A percentile compares a stretch with the other conserved stretches of the same genome.
phyloP scores from a whole-genome alignment of 2,113 vertebrate species.

The Pseudorhombus dupliciocellatus region DNA sequence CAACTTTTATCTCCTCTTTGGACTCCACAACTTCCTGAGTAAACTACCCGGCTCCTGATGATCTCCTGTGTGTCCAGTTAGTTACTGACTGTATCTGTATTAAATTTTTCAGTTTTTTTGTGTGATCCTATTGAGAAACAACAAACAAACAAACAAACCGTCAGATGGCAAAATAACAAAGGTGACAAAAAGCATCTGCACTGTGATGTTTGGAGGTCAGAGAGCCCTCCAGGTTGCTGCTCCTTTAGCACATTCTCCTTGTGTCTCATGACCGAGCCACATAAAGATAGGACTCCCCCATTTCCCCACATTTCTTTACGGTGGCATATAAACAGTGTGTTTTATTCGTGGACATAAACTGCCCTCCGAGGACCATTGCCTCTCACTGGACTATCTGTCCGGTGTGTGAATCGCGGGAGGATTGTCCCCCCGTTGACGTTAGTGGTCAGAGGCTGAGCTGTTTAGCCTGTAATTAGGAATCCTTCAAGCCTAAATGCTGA shows the following conservation, averaged over 20 bases:
- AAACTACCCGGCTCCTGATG: not conserved
- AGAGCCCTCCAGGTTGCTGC: not conserved
- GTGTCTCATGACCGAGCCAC: not conserved
- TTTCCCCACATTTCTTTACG: conserved; percentile 35
- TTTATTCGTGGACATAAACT: conserved; percentile 41
- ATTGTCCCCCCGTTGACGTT: conserved; percentile 19
- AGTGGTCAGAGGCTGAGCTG: conserved; percentile 9
- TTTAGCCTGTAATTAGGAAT: conserved; percentile 52
- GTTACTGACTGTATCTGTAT: too few relatives aligned
- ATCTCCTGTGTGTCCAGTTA: too few relatives aligned
- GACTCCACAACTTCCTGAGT: too few relatives aligned
- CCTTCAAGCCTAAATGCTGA: conserved; percentile 16
- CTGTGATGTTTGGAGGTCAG: not conserved
- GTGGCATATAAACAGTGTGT: conserved; percentile 22
- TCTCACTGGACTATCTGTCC: not conserved
- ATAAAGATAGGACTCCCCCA: conserved; percentile 3
- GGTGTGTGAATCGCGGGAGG: conserved; percentile 11
- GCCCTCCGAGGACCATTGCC: conserved; percentile 14
- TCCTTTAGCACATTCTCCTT: not conserved
- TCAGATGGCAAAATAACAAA: too few relatives aligned
- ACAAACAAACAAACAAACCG: too few relatives aligned
- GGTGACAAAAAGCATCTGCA: too few relatives aligned
- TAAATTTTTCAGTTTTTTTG: too few relatives aligned
- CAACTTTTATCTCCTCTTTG: too few relatives aligned
- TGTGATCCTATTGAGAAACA: too few relatives aligned